These are phyloP conservation scores for Tethya wilhelma DNA, from an alignment of 37 sponge, comb jelly and placozoan species.

Conservation along the genomic window DNA sequence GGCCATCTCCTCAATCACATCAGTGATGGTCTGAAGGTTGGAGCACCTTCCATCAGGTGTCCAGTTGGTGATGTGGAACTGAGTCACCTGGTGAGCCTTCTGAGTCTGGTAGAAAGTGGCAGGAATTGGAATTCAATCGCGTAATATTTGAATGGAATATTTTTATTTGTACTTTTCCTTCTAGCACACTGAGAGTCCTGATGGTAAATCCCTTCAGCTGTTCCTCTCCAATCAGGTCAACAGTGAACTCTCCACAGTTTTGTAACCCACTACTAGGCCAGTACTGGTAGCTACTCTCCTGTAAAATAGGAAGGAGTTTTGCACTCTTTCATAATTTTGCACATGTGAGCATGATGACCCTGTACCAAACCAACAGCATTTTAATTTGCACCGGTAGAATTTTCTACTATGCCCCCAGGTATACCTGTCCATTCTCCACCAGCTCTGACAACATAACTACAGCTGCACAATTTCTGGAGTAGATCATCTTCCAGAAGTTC, in stretches of 20 bases:
- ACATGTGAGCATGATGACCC: too few species aligned
- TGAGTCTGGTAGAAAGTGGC: too few species aligned
- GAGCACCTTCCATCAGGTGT: slow-evolving; percentile 58
- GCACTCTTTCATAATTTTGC: too few species aligned
- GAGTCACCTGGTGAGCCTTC: slow-evolving; percentile 62
- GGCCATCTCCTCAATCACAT: slow-evolving; percentile 74
- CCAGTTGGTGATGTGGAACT: slow-evolving; percentile 85
- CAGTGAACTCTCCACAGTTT: slow-evolving; percentile 34
- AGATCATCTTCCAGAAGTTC: slow-evolving; percentile 74
- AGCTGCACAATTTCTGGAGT: slow-evolving; percentile 46
- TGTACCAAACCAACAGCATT: too few species aligned
- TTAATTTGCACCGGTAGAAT: too few species aligned
- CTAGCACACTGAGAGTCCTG: slow-evolving; percentile 33
- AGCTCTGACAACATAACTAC: slow-evolving; percentile 62
- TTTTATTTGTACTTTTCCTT: slow-evolving; percentile 32
- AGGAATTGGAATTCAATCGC: too few species aligned
- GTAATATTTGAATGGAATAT: too few species aligned
- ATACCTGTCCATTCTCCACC: slow-evolving; percentile 51
- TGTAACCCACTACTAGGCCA: slow-evolving; percentile 68
- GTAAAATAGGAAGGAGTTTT: not conserved
- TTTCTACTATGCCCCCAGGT: too few species aligned
- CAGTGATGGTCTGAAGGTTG: slow-evolving; percentile 57
- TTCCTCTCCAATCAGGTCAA: slow-evolving; percentile 36
- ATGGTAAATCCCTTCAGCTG: slow-evolving; percentile 36
- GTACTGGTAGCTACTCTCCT: slow-evolving; percentile 59